phyloP scores from a whole-genome alignment of 2,888 invertebrate genomes.

The Oligia latruncula region DNA sequence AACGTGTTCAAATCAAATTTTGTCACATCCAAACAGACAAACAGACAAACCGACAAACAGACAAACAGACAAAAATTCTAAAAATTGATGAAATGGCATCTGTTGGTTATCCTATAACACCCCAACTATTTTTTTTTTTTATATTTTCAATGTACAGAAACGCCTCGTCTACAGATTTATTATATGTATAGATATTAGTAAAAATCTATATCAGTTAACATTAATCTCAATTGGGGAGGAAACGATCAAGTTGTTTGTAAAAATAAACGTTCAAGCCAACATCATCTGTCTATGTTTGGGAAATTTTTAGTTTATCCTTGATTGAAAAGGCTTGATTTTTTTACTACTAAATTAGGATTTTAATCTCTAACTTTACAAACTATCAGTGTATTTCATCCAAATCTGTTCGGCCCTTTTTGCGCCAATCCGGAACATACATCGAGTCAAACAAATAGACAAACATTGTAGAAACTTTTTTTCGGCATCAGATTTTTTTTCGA shows the following conservation, averaged over 20 bases:
- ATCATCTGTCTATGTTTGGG: slow-evolving; percentile 37
- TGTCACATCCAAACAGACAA: too few relatives aligned
- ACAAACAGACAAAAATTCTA: too few relatives aligned
- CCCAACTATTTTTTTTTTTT: too few relatives aligned
- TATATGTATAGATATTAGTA: too few relatives aligned
- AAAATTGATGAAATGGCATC: too few relatives aligned
- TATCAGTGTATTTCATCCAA: background rate
- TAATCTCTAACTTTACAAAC: background rate
- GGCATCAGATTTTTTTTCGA: background rate
- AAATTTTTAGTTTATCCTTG: slow-evolving; percentile 19
- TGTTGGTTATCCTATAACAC: too few relatives aligned
- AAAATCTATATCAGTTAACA: slow-evolving; percentile 76
- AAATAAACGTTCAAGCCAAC: slow-evolving; percentile 72
- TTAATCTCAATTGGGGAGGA: slow-evolving; percentile 82
- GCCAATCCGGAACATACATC: background rate
- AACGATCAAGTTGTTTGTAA: slow-evolving; percentile 80
- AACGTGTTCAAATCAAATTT: too few relatives aligned
- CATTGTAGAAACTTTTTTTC: background rate
- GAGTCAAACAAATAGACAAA: background rate
- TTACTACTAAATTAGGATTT: background rate
- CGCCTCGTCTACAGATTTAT: too few relatives aligned
- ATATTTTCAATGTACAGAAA: too few relatives aligned
- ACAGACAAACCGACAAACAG: too few relatives aligned
- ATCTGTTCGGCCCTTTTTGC: background rate
- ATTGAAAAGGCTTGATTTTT: background rate